Conservation (phyloP, 2,888 invertebrate genomes). For the Rhagophthalmus giganteus region DNA sequence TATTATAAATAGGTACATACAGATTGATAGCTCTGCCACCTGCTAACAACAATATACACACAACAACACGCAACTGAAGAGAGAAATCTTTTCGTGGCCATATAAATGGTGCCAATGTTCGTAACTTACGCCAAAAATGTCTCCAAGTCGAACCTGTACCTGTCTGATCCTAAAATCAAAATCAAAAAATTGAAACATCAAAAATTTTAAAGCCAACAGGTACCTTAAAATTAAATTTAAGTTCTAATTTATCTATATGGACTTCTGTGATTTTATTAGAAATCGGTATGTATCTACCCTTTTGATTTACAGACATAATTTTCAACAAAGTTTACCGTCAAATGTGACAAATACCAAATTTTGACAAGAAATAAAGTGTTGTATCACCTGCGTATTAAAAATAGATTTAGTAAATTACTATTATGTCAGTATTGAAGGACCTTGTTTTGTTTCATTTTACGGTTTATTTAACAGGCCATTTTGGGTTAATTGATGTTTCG, state of each 20-base stretch:
- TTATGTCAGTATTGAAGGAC: no score
- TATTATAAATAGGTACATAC: conserved; percentile 91
- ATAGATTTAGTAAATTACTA: no score
- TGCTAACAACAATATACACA: conserved; percentile 77
- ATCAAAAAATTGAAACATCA: not conserved
- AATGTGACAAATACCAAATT: conserved; percentile 5
- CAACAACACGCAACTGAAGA: conserved; percentile 79
- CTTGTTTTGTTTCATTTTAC: no score
- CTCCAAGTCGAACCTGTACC: conserved; percentile 76
- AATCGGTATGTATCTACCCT: conserved; percentile 11
- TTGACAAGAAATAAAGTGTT: conserved; percentile 4
- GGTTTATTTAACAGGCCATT: no score
- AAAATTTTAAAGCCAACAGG: not conserved
- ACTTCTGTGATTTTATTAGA: conserved; percentile 34
- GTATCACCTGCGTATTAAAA: not conserved
- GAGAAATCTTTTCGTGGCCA: conserved; percentile 85
- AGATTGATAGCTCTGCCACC: conserved; percentile 86
- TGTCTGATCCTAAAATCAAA: conserved; percentile 51
- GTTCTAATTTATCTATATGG: conserved; percentile 42
- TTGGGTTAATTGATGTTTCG: no score
- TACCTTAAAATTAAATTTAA: conserved; percentile 46
- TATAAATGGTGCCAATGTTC: conserved; percentile 82
- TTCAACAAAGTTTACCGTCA: not conserved
- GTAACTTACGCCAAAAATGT: conserved; percentile 77
- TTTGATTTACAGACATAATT: conserved; percentile 20